Evolutionary conservation across 92 coral and sea anemone genomes (phyloP).

Genomic region (Umimayanthus kanabou): DNA sequence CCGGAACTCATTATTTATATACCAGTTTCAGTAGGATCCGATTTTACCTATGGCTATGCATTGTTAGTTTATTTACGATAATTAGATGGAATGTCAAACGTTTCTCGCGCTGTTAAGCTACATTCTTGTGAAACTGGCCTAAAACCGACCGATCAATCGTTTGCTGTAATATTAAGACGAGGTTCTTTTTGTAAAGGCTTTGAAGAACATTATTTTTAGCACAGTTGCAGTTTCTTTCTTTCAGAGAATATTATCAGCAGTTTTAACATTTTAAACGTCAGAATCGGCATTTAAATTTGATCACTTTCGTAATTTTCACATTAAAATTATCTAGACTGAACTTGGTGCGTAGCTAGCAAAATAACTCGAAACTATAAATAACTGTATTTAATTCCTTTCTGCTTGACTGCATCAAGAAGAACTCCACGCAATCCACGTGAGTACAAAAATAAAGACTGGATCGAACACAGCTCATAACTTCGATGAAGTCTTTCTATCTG

Average conservation of each 20-base stretch:
- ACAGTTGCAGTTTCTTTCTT: not conserved
- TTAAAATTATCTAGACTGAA: not conserved
- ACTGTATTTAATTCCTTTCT: no score
- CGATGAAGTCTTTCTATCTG: no score
- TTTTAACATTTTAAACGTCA: no score
- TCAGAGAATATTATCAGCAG: not conserved
- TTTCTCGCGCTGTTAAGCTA: not conserved
- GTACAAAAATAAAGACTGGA: no score
- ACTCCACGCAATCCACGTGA: no score
- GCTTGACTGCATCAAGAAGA: no score
- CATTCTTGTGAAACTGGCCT: not conserved
- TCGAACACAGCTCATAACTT: no score
- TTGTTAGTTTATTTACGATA: not conserved
- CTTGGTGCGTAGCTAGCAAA: not conserved
- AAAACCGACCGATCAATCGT: not conserved
- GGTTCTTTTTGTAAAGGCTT: no score
- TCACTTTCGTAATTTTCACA: not conserved
- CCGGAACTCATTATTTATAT: no score
- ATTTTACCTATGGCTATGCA: not conserved
- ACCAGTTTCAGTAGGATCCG: not conserved
- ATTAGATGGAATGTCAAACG: not conserved
- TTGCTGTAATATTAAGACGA: not conserved
- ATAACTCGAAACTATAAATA: not conserved
- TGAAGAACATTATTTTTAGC: not conserved
- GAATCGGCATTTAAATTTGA: no score